phyloP scores from a whole-genome alignment of 2,888 invertebrate genomes.

The Mimas tiliae region DNA sequence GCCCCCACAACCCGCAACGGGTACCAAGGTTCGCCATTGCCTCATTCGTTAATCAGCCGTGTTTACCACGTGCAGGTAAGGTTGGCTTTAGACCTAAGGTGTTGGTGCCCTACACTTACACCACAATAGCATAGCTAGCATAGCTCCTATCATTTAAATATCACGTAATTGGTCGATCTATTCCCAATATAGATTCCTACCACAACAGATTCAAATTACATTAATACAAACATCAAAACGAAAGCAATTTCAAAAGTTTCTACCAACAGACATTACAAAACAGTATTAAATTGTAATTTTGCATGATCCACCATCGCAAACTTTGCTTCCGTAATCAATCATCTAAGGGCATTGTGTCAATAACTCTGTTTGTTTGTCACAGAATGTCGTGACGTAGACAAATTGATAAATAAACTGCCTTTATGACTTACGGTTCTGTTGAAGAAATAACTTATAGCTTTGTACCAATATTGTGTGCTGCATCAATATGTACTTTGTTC shows the following conservation, averaged over 20 bases:
- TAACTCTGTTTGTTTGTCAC: constrained; percentile 41
- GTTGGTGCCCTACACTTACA: too few relatives aligned
- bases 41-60: too few relatives aligned
- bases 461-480: background rate
- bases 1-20: too few relatives aligned
- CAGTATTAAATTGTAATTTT: constrained; percentile 42
- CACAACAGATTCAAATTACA: background rate
- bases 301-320: constrained; percentile 34
- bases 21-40: too few relatives aligned
- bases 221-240: background rate
- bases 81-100: too few relatives aligned
- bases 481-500: background rate
- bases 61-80: too few relatives aligned
- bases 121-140: too few relatives aligned
- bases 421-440: constrained; percentile 33
- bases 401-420: constrained; percentile 43
- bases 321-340: constrained; percentile 40
- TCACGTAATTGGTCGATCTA: background rate
- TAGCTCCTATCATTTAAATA: too few relatives aligned
- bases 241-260: constrained; percentile 15
- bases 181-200: background rate
- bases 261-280: constrained; percentile 14
- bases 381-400: constrained; percentile 46
- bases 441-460: constrained; percentile 40
- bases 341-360: constrained; percentile 47